Evolutionary conservation across 2,888 invertebrate genomes (phyloP), one percentile per base, ranked within the genome.

Genomic region (Eilema depressum): DNA sequence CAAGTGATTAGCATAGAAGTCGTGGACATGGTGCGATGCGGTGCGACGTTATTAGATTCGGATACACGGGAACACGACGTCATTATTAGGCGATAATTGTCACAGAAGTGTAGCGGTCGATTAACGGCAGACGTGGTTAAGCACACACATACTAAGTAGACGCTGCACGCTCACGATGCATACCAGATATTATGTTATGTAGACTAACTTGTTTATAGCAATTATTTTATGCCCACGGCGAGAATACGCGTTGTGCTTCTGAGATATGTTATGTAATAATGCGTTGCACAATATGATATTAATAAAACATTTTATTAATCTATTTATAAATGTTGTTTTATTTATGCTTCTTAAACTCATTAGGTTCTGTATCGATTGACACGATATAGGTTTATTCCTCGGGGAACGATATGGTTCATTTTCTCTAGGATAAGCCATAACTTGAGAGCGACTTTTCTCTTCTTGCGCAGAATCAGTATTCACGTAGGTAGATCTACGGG

Each of bases 31-130:
- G 71, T 68, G 71, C 56, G 56, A 65, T 17, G 79, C 87, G 82
- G 76, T 82, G 85, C 85, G 87, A 90, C 88, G 88, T 89, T 91
- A 92, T 93, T 94, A 93, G 92, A 91, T 93, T 93, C 90, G 91
- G 89, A 86, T 90, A 89, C 91, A 90, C 88, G 83, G 80, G 88
- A 84, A 89, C 91, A 88, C 85, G 85, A 88, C 91, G 88, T 92
- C 87, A 91, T 92, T 93, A 93, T 93, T 92, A 93, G 91, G 89
- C 90, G 90, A 92, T 94, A 94, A 95, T 95, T 94, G 93, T 92
- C 89, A 83, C 86, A 86, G 85, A 90, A 91, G 86, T 91, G 92
- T 92, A 90, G 91, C 92, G 93, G 91, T 90, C 93, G 94, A 93
- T 94, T 94, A 94, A 95, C 93, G 94, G 94, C 91, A 88, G 89